phyloP scores from a whole-genome alignment of 1,140 invertebrate genomes.

The Tyrophagus putrescentiae region DNA sequence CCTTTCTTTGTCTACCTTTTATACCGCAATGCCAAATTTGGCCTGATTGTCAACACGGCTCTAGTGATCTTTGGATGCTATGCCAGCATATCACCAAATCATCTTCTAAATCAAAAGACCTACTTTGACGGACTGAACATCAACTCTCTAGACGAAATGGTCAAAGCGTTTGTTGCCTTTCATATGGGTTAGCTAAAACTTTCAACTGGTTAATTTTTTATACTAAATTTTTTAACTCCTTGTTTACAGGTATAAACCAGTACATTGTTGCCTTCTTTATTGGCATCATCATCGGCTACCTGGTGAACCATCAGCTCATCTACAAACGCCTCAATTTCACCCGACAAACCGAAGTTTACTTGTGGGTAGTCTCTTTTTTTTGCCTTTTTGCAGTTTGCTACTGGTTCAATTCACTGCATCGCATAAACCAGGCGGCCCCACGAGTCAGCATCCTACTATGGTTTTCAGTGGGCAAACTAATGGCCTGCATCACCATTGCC shows the following conservation, averaged over 20 bases:
- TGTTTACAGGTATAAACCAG: slow-evolving; percentile 19
- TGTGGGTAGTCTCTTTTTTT: slow-evolving; percentile 2
- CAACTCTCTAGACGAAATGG: slow-evolving; percentile 11
- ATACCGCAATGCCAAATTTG: neutral
- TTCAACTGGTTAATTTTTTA: neutral
- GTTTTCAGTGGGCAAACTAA: slow-evolving; percentile 16
- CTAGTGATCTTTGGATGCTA: slow-evolving; percentile 6
- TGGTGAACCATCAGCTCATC: neutral
- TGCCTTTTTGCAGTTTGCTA: neutral
- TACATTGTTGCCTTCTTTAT: slow-evolving; percentile 14
- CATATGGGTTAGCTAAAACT: slow-evolving; percentile 14
- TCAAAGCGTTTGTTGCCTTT: slow-evolving; percentile 18
- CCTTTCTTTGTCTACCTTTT: neutral
- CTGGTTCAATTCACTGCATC: slow-evolving; percentile 14
- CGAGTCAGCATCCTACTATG: slow-evolving; percentile 4
- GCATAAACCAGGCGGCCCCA: neutral
- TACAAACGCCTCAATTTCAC: neutral
- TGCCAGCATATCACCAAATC: slow-evolving; percentile 15
- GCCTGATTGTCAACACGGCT: neutral
- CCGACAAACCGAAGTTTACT: neutral
- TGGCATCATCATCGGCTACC: slow-evolving; percentile 9
- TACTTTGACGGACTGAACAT: slow-evolving; percentile 1
- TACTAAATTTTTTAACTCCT: neutral
- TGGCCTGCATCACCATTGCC: slow-evolving; percentile 6
- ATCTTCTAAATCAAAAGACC: slow-evolving; percentile 7